phyloP scores from a whole-genome alignment of 1,140 invertebrate species.

The Drosophila navojoa region DNA sequence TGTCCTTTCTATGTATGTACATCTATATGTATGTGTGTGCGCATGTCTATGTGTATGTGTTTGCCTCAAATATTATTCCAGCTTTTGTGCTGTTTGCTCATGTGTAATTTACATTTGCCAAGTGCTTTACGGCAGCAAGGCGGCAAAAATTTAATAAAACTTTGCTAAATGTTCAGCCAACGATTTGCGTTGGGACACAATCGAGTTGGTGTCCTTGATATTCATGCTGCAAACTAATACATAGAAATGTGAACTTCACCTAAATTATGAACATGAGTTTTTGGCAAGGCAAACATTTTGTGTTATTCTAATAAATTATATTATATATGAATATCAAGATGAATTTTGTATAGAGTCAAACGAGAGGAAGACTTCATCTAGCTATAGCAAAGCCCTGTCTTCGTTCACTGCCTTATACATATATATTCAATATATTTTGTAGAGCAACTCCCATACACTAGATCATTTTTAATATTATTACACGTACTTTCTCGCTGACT shows the following conservation, averaged over 20 bases:
- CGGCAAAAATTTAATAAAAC: slow-evolving; percentile 74
- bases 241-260: too few relatives aligned
- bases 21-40: not conserved
- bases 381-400: too few relatives aligned
- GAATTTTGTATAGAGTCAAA: too few relatives aligned
- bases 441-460: not conserved
- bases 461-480: slow-evolving; percentile 4
- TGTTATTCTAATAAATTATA: too few relatives aligned
- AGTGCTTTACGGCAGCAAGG: slow-evolving; percentile 55
- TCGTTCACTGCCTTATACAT: not conserved
- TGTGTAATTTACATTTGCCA: slow-evolving; percentile 76
- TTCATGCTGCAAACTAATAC: not conserved
- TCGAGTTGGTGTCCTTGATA: slow-evolving; percentile 9
- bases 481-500: slow-evolving; percentile 1
- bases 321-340: too few relatives aligned
- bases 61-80: slow-evolving; percentile 57
- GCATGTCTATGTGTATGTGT: slow-evolving; percentile 1
- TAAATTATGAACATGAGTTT: not conserved
- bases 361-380: not conserved
- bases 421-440: not conserved
- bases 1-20: slow-evolving; percentile 48
- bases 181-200: slow-evolving; percentile 11
- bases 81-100: slow-evolving; percentile 46
- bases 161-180: slow-evolving; percentile 21
- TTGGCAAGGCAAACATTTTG: too few relatives aligned